These are phyloP conservation scores for Prosopocoilus inquinatus DNA, from an alignment of 2,888 invertebrate genomes.

Conservation along the genomic window DNA sequence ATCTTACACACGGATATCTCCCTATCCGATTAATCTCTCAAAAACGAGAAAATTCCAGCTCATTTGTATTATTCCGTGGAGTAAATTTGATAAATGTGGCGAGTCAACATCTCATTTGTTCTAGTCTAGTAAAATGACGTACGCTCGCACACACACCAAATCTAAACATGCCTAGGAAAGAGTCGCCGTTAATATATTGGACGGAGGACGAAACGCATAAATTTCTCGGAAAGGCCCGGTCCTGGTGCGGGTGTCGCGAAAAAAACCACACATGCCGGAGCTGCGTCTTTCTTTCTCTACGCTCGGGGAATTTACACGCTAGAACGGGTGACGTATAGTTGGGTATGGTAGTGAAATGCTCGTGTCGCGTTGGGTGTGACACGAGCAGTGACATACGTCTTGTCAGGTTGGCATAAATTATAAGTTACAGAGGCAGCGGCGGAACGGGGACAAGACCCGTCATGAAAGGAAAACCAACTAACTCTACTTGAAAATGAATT, in stretches of 20 bases:
- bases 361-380: conserved; percentile 40
- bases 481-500: too few species aligned
- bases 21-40: not conserved
- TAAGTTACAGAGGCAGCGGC: conserved; percentile 24
- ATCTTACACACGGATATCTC: too few species aligned
- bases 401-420: conserved; percentile 35
- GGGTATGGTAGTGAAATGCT: conserved; percentile 15
- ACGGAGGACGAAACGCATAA: conserved; percentile 40
- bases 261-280: conserved; percentile 10
- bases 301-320: not conserved
- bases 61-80: not conserved
- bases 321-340: not conserved
- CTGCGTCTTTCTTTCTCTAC: conserved; percentile 9
- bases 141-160: conserved; percentile 20
- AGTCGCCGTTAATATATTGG: conserved; percentile 37
- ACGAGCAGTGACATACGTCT: conserved; percentile 42
- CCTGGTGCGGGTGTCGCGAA: conserved; percentile 36
- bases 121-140: conserved; percentile 32
- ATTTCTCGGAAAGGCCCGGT: conserved; percentile 35
- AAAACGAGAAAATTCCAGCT: not conserved
- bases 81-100: conserved; percentile 18
- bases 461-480: too few species aligned
- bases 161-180: conserved; percentile 29
- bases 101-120: conserved; percentile 30
- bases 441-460: conserved; percentile 13